phyloP scores from a whole-genome alignment of 2,113 vertebrate species.

The Bostrychus sinensis region DNA sequence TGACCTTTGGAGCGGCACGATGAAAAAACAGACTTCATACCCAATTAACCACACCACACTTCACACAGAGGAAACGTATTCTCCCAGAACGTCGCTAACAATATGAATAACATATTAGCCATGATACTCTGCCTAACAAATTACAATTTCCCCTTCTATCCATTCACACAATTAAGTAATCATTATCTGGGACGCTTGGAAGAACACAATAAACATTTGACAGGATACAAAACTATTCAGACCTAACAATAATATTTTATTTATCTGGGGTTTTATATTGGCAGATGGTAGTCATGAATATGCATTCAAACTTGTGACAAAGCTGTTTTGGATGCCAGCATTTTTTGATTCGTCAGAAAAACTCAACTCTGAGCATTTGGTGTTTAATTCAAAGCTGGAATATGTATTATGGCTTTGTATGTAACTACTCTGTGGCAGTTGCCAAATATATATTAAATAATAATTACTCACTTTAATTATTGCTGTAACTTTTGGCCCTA shows the following conservation, averaged over 20 bases:
- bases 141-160: neutral
- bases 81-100: conserved; percentile 1
- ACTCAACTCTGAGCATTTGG: conserved; percentile 53
- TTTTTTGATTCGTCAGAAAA: conserved; percentile 52
- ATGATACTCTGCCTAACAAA: conserved; percentile 6
- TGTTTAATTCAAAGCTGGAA: conserved; percentile 65
- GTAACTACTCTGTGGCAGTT: too few relatives aligned
- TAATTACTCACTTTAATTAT: too few relatives aligned
- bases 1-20: conserved; percentile 34
- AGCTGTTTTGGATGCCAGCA: conserved; percentile 32
- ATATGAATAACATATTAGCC: conserved; percentile 22
- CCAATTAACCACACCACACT: conserved; percentile 18
- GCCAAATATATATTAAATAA: neutral
- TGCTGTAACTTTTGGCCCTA: too few relatives aligned
- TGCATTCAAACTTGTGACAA: conserved; percentile 58
- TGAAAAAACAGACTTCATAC: conserved; percentile 20
- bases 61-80: conserved; percentile 23
- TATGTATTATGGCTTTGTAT: conserved; percentile 52
- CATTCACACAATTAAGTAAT: conserved; percentile 17
- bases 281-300: conserved; percentile 72
- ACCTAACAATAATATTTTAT: conserved; percentile 24
- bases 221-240: conserved; percentile 8
- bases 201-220: conserved; percentile 1
- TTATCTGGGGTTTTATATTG: conserved; percentile 53
- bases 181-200: conserved; percentile 15